Evolutionary conservation across 2,113 vertebrate genomes (phyloP).

Genomic region (Melospiza georgiana): DNA sequence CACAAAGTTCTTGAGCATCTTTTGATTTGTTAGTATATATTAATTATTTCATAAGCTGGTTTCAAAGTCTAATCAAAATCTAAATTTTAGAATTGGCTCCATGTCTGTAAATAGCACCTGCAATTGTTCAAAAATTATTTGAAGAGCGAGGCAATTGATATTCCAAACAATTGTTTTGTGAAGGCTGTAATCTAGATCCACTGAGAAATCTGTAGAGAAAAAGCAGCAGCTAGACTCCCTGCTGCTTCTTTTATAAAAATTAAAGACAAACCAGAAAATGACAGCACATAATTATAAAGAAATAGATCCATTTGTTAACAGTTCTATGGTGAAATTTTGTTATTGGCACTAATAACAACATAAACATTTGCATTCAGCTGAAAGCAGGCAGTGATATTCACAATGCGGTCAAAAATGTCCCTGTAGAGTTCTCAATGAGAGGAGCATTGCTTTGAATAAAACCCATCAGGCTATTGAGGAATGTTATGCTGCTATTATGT

Average conservation of each 20-base stretch:
- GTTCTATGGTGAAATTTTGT: neutral
- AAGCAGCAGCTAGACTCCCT: neutral
- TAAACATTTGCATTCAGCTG: neutral
- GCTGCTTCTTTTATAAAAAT: neutral
- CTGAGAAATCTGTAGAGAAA: neutral
- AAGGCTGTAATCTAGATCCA: neutral
- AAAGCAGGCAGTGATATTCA: neutral
- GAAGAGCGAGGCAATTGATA: neutral
- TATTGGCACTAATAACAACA: neutral
- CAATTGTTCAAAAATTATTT: neutral
- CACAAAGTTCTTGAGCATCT: neutral
- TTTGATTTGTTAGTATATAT: neutral
- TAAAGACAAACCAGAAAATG: neutral
- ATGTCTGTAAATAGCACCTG: neutral
- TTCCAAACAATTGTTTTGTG: neutral
- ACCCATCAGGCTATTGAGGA: neutral
- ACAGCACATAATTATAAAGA: neutral
- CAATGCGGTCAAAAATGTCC: neutral
- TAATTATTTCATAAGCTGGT: neutral
- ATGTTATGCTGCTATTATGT: neutral
- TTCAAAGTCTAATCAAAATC: neutral
- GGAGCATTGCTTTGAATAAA: neutral
- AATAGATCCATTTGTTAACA: conserved; percentile 10
- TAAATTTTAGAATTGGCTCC: neutral
- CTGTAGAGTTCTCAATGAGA: neutral